Base-by-base conservation (phyloP, 2,113 vertebrate genomes). In the Ameiurus melas region DNA sequence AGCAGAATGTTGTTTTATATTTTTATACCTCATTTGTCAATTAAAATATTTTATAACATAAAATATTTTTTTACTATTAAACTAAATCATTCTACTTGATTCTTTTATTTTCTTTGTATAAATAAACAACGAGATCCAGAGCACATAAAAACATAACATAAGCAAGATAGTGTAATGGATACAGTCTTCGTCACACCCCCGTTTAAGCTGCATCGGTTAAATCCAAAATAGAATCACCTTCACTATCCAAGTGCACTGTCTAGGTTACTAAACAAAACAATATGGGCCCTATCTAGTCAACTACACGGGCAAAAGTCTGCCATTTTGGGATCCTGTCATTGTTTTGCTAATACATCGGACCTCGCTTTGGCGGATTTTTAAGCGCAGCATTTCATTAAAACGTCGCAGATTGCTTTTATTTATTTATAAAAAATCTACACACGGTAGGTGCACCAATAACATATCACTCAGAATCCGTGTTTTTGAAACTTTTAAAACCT, bases 21-120 rank as follows among this genome's bases (percentile, higher is more conserved):
- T 89, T 89, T 86, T 51, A 75, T 86, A 82, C 17, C 1, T n/a
- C 36, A 20, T 80, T 81, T 87, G 81, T 70, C 0, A 81, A 62
- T 83, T 60, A 68, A 86, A 79, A 5, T 51, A 10, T 51, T 47
- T 47, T 47, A 47, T 47, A 47, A 47, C 7, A 47, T 47, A 47
- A 47, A 7, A 55, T 14, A 57, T 20, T 66, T 83, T 86, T 78
- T 43, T 55, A 25, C 3, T 57, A 60, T 25, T 22, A 82, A 58
- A 51, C 17, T 30, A 82, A 66, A 83, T 77, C 1, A 73, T 85
- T 57, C 27, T 36, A 36, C 2, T 39, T 85, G 3, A 12, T 57
- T 81, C 5, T 0, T 33, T 66, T 64, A 27, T 79, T 79, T 75
- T 3, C 1, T 47, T 47, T 75, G 43, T 60, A 22, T 19, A 30